These are phyloP conservation scores for Nephrotoma guestfalica DNA, from an alignment of 2,888 invertebrate species.

Conservation along the genomic window DNA sequence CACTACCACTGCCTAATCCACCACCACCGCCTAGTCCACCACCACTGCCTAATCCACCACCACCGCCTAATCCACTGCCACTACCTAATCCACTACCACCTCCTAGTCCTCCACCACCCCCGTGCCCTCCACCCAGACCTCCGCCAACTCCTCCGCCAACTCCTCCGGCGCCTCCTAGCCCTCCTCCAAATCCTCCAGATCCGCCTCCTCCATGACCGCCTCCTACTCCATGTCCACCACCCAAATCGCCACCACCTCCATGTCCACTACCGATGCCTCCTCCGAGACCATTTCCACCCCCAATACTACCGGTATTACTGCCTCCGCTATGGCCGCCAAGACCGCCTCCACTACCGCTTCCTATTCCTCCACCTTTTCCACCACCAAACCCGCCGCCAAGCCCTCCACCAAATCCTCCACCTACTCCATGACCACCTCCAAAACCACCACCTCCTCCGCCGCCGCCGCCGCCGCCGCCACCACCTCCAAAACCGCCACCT, in stretches of 20 bases:
- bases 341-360: not conserved
- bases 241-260: conserved; percentile 1
- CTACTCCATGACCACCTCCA: not conserved
- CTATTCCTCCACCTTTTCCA: conserved; percentile 3
- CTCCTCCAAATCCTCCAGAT: conserved; percentile 7
- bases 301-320: conserved; percentile 3
- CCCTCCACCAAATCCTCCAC: not conserved
- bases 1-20: not conserved
- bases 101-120: not conserved
- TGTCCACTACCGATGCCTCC: conserved; percentile 1
- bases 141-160: conserved; percentile 1
- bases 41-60: not conserved
- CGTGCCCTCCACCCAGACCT: not conserved
- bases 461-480: not conserved
- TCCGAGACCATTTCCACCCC: not conserved
- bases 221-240: conserved; percentile 8
- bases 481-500: not conserved
- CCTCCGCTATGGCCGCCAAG: not conserved
- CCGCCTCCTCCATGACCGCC: not conserved
- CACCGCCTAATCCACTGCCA: not conserved
- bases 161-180: too few relatives aligned
- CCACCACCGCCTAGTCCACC: not conserved
- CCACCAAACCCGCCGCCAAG: not conserved
- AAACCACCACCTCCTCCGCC: not conserved
- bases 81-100: not conserved